Evolutionary conservation across 1,140 invertebrate species (phyloP).

Genomic region (Vanessa atalanta): DNA sequence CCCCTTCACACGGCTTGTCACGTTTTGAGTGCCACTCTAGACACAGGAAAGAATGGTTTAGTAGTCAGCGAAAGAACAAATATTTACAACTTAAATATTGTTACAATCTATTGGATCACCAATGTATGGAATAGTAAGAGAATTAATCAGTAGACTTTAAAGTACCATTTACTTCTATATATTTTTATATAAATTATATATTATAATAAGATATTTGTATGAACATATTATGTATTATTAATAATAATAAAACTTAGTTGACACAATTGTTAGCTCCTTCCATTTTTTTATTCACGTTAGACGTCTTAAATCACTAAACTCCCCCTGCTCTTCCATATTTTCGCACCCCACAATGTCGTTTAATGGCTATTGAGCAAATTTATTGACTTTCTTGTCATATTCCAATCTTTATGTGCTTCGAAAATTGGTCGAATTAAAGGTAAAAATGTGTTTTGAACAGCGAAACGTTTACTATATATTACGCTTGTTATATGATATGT

Average conservation of each 20-base stretch:
- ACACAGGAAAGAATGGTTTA: slow-evolving; percentile 33
- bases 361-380: slow-evolving; percentile 78
- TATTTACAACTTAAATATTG: slow-evolving; percentile 24
- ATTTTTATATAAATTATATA: too few relatives aligned
- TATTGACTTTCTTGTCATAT: slow-evolving; percentile 76
- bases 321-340: slow-evolving; percentile 73
- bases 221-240: too few relatives aligned
- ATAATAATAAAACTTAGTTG: background rate
- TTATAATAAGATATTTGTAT: too few relatives aligned
- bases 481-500: too few relatives aligned
- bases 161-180: too few relatives aligned
- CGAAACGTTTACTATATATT: background rate
- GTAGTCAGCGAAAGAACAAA: slow-evolving; percentile 30
- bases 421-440: slow-evolving; percentile 53
- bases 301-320: slow-evolving; percentile 70
- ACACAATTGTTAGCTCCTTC: slow-evolving; percentile 39
- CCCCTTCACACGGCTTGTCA: slow-evolving; percentile 37
- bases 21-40: slow-evolving; percentile 36
- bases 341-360: slow-evolving; percentile 74
- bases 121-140: too few relatives aligned
- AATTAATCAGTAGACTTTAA: too few relatives aligned
- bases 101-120: slow-evolving; percentile 17
- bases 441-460: slow-evolving; percentile 35
- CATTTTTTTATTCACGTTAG: slow-evolving; percentile 51
- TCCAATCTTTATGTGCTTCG: slow-evolving; percentile 67